Base-by-base conservation (phyloP, 2,113 vertebrate species). In the Eretmochelys imbricata region DNA sequence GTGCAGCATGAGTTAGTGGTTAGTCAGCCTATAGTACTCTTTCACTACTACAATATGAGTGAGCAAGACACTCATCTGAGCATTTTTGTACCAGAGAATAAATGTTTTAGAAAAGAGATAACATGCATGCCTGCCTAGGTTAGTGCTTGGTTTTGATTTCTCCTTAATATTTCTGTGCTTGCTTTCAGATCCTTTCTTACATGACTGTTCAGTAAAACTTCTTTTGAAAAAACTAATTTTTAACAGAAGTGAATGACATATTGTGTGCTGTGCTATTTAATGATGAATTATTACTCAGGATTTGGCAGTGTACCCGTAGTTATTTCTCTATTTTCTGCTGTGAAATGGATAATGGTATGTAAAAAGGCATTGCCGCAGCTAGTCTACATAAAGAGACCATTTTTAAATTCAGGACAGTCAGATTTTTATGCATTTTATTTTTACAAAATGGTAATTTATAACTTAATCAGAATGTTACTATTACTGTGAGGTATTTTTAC, bases 131-230 rank as follows among this genome's bases (percentile, higher is more conserved):
- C 0, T 83, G 14, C 1, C 19, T 1, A 13, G 22, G 14, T 75
- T 16, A 31, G 24, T 75, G 19, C 88, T 87, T 83, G 75, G 38
- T 50, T 82, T 57, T 85, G 27, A 79, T 89, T 59, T 1, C 78
- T 95, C 16, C 17, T 69, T 83, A 90, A 22, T 89, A 75, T 65
- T 82, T 91, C 85, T 24, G 2, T 82, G 94, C 42, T 62, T 89
- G 2, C 85, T 96, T 59, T 84, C 54, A 87, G 65, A 81, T 78
- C 8, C 1, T 5, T 82, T 93, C 88, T 54, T 90, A 51, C 31
- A 24, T 75, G 46, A 27, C 38, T 88, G 8, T 75, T 95, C 54
- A 87, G 29, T 81, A 2, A 38, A 29, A 27, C 76, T 96, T 89
- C 48, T 27, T 11, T 38, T 54, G 90, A 20, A n/a, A n/a, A 84